Conservation (phyloP, 2,113 vertebrate genomes). For the Nanorana parkeri region DNA sequence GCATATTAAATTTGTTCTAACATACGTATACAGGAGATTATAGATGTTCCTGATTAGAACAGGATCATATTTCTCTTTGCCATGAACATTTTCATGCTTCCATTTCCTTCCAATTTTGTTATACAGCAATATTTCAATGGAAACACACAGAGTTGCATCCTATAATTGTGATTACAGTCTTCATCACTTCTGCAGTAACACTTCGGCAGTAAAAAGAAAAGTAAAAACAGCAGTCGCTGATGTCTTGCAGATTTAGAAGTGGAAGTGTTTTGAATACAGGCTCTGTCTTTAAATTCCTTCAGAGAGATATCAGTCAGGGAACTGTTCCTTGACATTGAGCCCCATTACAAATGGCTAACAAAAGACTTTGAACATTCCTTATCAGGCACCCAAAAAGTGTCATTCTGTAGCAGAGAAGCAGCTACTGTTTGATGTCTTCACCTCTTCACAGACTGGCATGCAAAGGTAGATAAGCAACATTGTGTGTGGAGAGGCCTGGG, state of each 20-base stretch:
- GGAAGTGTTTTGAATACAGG: neutral
- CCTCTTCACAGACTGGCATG: conserved; percentile 42
- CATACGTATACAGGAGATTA: too few relatives aligned
- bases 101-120: too few relatives aligned
- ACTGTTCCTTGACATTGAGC: neutral
- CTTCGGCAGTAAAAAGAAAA: neutral
- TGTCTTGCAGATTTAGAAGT: conserved; percentile 5
- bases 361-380: conserved; percentile 35
- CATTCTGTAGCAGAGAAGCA: conserved; percentile 35
- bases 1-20: too few relatives aligned
- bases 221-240: neutral
- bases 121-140: neutral
- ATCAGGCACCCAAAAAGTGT: conserved; percentile 46
- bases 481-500: conserved; percentile 24
- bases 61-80: too few relatives aligned
- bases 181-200: neutral
- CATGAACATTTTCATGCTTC: too few relatives aligned
- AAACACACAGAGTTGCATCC: neutral
- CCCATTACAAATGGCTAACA: conserved; percentile 20
- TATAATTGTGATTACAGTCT: conserved; percentile 1
- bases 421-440: conserved; percentile 40
- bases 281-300: neutral
- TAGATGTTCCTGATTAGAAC: too few relatives aligned
- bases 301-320: conserved; percentile 16
- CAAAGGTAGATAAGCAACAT: conserved; percentile 44